Percentiles rank a stretch among this genome's conserved stretches.
These are phyloP conservation scores for Bovichtus variegatus DNA, from an alignment of 2,797 vertebrate genomes.

Conservation along the genomic window DNA sequence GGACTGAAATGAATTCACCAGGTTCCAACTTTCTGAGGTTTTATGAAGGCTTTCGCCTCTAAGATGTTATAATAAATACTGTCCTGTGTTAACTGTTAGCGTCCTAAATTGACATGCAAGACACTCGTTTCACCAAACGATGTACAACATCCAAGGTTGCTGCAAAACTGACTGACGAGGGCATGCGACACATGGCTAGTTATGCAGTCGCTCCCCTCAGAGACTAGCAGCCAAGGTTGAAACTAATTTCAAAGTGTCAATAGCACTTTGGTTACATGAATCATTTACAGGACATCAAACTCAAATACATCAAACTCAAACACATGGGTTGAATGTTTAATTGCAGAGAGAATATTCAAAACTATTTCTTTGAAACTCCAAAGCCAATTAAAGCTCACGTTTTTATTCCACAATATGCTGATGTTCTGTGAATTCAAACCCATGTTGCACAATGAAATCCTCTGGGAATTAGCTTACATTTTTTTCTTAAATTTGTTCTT, in stretches of 20 bases:
- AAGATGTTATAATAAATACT: conserved; percentile 24
- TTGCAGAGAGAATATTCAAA: background rate
- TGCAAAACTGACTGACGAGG: conserved; percentile 29
- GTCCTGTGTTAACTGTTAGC: background rate
- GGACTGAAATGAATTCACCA: conserved; percentile 27
- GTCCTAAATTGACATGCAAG: conserved; percentile 29
- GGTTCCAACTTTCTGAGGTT: background rate
- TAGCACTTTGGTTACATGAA: conserved; percentile 22
- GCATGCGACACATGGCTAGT: conserved; percentile 19
- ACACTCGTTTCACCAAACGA: conserved; percentile 30
- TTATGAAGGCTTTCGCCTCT: conserved; percentile 4
- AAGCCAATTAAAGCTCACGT: background rate
- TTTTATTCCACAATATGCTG: background rate
- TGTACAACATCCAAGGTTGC: conserved; percentile 31
- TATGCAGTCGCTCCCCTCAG: conserved; percentile 36
- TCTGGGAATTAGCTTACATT: background rate
- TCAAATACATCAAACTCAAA: conserved; percentile 16
- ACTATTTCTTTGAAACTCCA: background rate
- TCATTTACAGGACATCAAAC: background rate
- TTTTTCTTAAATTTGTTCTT: background rate
- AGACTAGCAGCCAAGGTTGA: conserved; percentile 50
- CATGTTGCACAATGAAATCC: background rate
- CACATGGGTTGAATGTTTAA: conserved; percentile 20
- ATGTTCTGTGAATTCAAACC: conserved; percentile 1
- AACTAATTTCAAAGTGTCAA: conserved; percentile 39